phyloP scores from a whole-genome alignment of 2,113 vertebrate genomes.

The Opisthocomus hoazin region DNA sequence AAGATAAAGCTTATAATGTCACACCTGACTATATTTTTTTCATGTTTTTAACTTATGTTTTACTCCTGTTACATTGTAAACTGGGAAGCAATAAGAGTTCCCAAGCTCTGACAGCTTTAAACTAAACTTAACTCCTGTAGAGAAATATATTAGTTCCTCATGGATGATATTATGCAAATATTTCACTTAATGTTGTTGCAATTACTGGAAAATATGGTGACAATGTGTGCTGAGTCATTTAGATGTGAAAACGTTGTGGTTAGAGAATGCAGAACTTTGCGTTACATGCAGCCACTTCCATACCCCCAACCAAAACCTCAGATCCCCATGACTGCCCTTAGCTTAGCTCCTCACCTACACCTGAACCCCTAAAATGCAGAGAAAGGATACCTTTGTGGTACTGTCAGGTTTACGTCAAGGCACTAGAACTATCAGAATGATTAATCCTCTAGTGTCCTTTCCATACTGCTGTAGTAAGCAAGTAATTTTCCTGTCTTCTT shows the following conservation, averaged over 20 bases:
- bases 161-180: neutral
- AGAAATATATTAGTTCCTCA: neutral
- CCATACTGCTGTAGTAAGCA: neutral
- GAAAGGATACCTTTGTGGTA: neutral
- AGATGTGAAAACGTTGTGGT: neutral
- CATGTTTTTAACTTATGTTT: neutral
- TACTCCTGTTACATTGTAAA: neutral
- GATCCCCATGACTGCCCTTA: neutral
- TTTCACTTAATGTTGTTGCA: constrained; percentile 14
- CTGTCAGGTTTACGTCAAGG: neutral
- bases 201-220: constrained; percentile 23
- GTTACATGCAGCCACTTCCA: neutral
- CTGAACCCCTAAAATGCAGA: neutral
- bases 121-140: neutral
- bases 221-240: neutral
- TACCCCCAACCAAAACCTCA: neutral
- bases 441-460: neutral
- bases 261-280: neutral
- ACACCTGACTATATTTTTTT: neutral
- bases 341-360: neutral
- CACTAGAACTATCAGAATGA: neutral
- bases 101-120: neutral
- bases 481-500: neutral
- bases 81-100: neutral
- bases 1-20: neutral